A percentile compares a stretch with the other conserved stretches of the same genome.
These are phyloP conservation scores for Chouioia cunea DNA, from an alignment of 2,888 invertebrate species.

Conservation along the genomic window DNA sequence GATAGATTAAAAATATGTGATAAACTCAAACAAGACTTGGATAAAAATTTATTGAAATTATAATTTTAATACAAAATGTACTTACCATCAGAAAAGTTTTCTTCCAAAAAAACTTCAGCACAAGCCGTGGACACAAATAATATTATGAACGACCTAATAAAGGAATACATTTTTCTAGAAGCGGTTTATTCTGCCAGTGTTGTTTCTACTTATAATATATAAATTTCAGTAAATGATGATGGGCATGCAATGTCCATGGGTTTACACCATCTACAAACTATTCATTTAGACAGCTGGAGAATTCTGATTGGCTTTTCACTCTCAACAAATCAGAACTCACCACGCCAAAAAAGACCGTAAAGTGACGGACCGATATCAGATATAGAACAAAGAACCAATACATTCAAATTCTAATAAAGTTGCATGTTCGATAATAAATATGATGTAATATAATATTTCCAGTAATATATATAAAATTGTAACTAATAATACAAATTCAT, in stretches of 20 bases:
- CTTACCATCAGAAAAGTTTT: constrained; percentile 87
- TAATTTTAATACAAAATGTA: no score
- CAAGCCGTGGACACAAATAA: constrained; percentile 73
- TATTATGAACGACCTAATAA: constrained; percentile 73
- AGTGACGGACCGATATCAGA: no score
- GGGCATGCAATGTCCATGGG: no score
- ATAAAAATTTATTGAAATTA: no score
- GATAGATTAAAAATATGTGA: constrained; percentile 34
- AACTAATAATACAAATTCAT: no score
- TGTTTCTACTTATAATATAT: constrained; percentile 19
- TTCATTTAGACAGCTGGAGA: constrained; percentile 77
- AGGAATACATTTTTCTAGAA: constrained; percentile 70
- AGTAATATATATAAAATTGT: no score
- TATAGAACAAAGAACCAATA: no score
- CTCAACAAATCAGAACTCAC: constrained; percentile 74
- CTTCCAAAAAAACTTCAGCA: constrained; percentile 83
- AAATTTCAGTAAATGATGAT: constrained; percentile 11
- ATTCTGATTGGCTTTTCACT: constrained; percentile 71
- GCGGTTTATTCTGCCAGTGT: constrained; percentile 2
- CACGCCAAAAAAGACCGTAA: constrained; percentile 89
- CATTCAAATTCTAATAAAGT: no score
- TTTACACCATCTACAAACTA: constrained; percentile 2
- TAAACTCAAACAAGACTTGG: constrained; percentile 53
- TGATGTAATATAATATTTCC: no score
- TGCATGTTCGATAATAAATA: no score